phyloP scores from a whole-genome alignment of 2,797 vertebrate species.

The Macropodus opercularis region DNA sequence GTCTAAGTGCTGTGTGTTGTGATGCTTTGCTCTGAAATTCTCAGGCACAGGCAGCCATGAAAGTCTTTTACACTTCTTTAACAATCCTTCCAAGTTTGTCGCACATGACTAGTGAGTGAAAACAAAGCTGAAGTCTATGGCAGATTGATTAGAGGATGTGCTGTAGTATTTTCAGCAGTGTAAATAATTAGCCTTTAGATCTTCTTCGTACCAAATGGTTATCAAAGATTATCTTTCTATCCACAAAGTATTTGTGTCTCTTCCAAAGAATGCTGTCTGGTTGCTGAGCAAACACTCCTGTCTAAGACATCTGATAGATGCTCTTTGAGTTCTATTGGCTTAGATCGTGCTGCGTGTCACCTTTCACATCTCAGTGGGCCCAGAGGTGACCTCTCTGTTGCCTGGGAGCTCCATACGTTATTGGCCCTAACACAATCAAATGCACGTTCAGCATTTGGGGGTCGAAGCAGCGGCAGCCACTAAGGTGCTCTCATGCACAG shows the following conservation, averaged over 20 bases:
- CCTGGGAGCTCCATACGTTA: conserved; percentile 78
- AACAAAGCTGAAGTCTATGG: conserved; percentile 14
- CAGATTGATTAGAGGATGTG: conserved; percentile 15
- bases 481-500: conserved; percentile 66
- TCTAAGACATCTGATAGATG: conserved; percentile 80
- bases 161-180: conserved; percentile 14
- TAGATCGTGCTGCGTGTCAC: conserved; percentile 83
- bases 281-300: conserved; percentile 85
- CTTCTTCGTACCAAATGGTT: not conserved
- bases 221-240: conserved; percentile 31
- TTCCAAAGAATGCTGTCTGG: conserved; percentile 65
- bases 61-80: conserved; percentile 74
- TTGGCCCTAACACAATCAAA: conserved; percentile 87
- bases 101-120: conserved; percentile 25
- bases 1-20: conserved; percentile 81
- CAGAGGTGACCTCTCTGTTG: conserved; percentile 79
- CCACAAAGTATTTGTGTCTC: conserved; percentile 39
- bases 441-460: conserved; percentile 84
- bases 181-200: conserved; percentile 8
- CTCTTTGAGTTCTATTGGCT: conserved; percentile 83
- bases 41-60: conserved; percentile 59
- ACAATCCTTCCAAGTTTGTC: conserved; percentile 49
- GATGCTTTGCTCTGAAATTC: conserved; percentile 79
- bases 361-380: conserved; percentile 83
- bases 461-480: conserved; percentile 72